A percentile compares a stretch with the other conserved stretches of the same genome.
Evolutionary conservation across 2,888 invertebrate genomes (phyloP).

Genomic region (Caenorhabditis sinica): DNA sequence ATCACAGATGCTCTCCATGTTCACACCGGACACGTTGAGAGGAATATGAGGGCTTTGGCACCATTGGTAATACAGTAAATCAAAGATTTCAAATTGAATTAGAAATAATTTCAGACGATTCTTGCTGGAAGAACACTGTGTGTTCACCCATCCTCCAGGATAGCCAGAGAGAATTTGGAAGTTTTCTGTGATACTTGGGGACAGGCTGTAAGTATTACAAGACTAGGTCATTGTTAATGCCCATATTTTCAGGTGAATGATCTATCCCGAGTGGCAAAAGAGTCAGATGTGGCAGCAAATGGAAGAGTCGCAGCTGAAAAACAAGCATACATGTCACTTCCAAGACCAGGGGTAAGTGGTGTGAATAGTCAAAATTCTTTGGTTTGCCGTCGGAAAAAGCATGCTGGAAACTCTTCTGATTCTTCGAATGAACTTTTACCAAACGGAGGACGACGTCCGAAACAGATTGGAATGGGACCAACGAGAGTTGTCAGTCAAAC

Average conservation of each 20-base stretch:
- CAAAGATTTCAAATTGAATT: neutral
- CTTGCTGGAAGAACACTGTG: constrained; percentile 95
- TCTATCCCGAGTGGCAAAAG: constrained; percentile 87
- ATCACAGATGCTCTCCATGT: constrained; percentile 95
- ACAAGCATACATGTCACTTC: constrained; percentile 94
- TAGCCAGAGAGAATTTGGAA: constrained; percentile 97
- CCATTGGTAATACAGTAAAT: constrained; percentile 88
- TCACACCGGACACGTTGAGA: constrained; percentile 96
- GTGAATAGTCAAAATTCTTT: constrained; percentile 3
- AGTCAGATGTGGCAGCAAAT: constrained; percentile 82
- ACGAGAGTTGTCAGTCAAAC: constrained; percentile 61
- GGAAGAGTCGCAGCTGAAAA: constrained; percentile 86
- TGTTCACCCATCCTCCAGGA: constrained; percentile 94
- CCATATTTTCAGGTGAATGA: constrained; percentile 83
- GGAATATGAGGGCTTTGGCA: constrained; percentile 94
- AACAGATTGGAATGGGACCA: constrained; percentile 44
- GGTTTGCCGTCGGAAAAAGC: constrained; percentile 20
- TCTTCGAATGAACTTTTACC: constrained; percentile 51
- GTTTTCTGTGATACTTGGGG: constrained; percentile 86
- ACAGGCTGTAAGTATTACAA: constrained; percentile 85
- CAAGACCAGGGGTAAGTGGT: constrained; percentile 91
- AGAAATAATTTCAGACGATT: constrained; percentile 86
- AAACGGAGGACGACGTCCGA: constrained; percentile 60
- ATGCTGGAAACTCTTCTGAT: constrained; percentile 48
- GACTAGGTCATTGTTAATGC: too few relatives aligned